phyloP scores from a whole-genome alignment of 1,140 invertebrate species.

The Drosophila rufa region DNA sequence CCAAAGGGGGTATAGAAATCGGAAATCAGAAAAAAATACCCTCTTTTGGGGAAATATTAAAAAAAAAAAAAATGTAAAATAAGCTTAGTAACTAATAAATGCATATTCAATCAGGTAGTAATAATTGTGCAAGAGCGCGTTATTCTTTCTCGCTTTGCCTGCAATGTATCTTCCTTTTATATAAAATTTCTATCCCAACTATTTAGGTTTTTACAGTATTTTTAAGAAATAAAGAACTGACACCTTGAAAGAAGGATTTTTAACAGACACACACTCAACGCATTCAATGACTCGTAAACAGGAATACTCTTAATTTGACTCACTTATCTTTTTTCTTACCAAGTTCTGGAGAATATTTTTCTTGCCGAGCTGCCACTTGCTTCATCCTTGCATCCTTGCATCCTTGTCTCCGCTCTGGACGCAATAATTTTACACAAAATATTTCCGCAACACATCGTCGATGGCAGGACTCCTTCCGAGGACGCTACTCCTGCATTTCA shows the following conservation, averaged over 20 bases:
- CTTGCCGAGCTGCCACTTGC: conserved; percentile 2
- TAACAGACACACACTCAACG: neutral
- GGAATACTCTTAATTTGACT: conserved; percentile 11
- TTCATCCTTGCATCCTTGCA: neutral
- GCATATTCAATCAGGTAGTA: no score
- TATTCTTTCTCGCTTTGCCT: no score
- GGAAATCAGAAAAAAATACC: no score
- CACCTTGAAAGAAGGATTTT: neutral
- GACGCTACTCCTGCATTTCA: conserved; percentile 64
- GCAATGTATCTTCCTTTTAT: no score
- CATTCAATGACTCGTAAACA: conserved; percentile 7
- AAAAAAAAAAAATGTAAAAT: no score
- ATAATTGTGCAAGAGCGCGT: no score
- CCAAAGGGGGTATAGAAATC: neutral
- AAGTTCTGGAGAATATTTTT: conserved; percentile 10
- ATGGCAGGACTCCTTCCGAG: conserved; percentile 57
- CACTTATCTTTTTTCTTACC: conserved; percentile 1
- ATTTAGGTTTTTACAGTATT: no score
- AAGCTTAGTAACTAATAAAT: no score
- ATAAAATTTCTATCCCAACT: no score
- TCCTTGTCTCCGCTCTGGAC: conserved; percentile 28
- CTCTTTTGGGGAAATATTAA: no score
- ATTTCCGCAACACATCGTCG: conserved; percentile 72
- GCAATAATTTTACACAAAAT: conserved; percentile 79
- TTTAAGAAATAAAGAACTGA: neutral